Evolutionary conservation across 2,797 vertebrate genomes (phyloP), one percentile per base, ranked within the genome.

Genomic region (Acrossocheilus wenchowensis): DNA sequence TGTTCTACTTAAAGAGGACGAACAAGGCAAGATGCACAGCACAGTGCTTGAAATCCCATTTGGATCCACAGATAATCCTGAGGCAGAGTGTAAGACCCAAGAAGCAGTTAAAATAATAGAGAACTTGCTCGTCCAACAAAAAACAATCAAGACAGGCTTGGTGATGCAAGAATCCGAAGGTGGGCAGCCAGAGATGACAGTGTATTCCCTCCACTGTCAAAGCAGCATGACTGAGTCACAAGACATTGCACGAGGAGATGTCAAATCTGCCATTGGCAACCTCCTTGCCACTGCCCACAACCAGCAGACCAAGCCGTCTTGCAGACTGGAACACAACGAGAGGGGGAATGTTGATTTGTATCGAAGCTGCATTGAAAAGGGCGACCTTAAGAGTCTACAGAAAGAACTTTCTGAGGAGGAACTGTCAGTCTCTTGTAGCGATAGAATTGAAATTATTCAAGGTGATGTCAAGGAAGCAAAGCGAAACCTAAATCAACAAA

Each of bases 331-430:
- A 72, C 95, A 97, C 26, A 95, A 88, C 2, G 91, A 92, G 78
- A 95, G 94, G 87, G 94, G 94, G 0, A 98, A 97, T 0, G 97
- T 98, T 60, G 96, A 97, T 87, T 91, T 98, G 89, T 97, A 97
- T 78, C 97, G 94, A 0, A 97, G 94, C 88, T 99, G 97, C 90
- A 98, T 98, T 87, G 97, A 99, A 93, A 98, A 96, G 79, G 98
- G 97, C 75, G 96, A 98, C 87, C 90, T 99, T 84, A 97, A 96
- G 91, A 95, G 92, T 73, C 95, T 98, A 83, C 96, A 97, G 34
- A 94, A 93, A 90, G 96, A 97, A 72, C 91, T 96, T 0, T 93
- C 94, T 36, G 92, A 95, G 45, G 95, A 96, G 57, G 94, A 94
- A 45, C 89, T 92, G 41, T 91, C 90, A 82, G 90, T 87, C 41